Conservation (phyloP, 2,888 invertebrate species). For the Acleris literana region DNA sequence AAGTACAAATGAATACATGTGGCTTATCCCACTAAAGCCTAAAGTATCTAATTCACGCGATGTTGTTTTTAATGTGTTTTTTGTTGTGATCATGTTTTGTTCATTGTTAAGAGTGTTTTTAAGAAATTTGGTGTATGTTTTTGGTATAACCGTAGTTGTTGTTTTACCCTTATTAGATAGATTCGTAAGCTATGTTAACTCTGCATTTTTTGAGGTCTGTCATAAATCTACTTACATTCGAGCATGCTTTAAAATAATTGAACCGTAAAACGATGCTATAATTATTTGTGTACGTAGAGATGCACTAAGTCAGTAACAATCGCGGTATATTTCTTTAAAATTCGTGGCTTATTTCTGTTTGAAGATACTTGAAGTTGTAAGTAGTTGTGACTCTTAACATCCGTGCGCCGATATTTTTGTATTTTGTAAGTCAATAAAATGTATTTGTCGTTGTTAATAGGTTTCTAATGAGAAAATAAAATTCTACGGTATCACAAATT, state of each 20-base stretch:
- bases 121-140: conserved; percentile 41
- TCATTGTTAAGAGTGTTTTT: conserved; percentile 49
- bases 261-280: conserved; percentile 7
- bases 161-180: conserved; percentile 19
- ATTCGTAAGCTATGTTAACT: conserved; percentile 27
- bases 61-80: conserved; percentile 33
- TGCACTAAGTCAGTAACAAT: background rate
- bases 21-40: conserved; percentile 20
- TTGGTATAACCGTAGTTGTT: conserved; percentile 30
- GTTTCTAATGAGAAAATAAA: too few relatives aligned
- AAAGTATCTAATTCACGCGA: conserved; percentile 36
- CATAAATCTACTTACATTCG: conserved; percentile 42
- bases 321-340: background rate
- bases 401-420: conserved; percentile 20
- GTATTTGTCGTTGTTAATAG: too few relatives aligned
- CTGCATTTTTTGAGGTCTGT: conserved; percentile 20
- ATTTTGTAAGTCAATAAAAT: conserved; percentile 27
- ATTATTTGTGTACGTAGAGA: background rate
- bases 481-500: too few relatives aligned
- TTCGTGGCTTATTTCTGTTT: conserved; percentile 22
- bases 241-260: conserved; percentile 43
- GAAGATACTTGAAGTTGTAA: conserved; percentile 12
- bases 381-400: conserved; percentile 31
- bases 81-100: conserved; percentile 41
- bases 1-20: conserved; percentile 42